A percentile compares a stretch with the other conserved stretches of the same genome.
Evolutionary conservation across 2,888 invertebrate species (phyloP).

Genomic region (Amphipyra berbera): DNA sequence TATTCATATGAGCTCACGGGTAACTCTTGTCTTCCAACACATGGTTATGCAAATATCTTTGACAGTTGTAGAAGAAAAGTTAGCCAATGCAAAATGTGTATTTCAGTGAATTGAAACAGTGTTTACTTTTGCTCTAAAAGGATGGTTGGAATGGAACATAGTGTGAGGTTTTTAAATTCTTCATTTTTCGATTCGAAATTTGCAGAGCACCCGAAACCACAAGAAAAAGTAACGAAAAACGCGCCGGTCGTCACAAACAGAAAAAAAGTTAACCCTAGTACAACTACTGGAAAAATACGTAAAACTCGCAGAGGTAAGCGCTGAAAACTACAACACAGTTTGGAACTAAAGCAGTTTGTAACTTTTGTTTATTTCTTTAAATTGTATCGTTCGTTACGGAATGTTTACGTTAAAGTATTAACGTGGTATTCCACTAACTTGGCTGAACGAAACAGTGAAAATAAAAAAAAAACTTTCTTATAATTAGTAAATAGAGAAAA

Average conservation of each 20-base stretch:
- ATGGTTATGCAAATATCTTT: no score
- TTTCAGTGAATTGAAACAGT: background rate
- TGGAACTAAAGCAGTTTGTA: constrained; percentile 11
- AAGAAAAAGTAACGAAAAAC: background rate
- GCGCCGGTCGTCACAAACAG: constrained; percentile 9
- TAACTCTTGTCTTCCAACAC: no score
- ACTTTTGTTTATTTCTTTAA: constrained; percentile 24
- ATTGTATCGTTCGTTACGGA: constrained; percentile 11
- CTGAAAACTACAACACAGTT: constrained; percentile 29
- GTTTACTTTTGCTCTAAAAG: background rate
- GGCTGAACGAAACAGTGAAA: no score
- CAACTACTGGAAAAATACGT: constrained; percentile 17
- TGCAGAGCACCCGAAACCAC: background rate
- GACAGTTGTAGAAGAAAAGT: no score
- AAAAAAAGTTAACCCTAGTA: constrained; percentile 4
- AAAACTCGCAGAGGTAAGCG: constrained; percentile 31
- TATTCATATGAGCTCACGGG: no score
- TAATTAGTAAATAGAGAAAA: no score
- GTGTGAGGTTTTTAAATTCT: background rate
- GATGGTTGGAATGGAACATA: no score
- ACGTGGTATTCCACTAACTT: background rate
- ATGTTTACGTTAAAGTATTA: background rate
- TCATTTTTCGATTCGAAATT: background rate
- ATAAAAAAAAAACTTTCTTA: no score
- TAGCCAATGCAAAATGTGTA: no score